Base-by-base conservation (phyloP, 2,797 vertebrate genomes). In the Bradypodion ventrale region DNA sequence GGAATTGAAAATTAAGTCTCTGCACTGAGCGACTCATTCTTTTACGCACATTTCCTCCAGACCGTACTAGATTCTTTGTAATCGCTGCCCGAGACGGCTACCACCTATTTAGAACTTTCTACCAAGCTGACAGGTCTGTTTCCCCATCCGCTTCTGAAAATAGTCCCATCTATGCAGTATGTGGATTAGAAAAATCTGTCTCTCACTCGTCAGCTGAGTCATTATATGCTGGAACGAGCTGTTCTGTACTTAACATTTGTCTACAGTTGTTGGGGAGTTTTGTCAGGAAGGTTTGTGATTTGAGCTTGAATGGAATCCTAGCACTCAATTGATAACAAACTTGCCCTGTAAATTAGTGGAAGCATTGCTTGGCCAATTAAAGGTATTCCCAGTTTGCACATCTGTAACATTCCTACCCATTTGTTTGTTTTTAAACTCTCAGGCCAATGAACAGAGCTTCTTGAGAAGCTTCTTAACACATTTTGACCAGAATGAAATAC, bases 91-190 rank as follows among this genome's bases (percentile, higher is more conserved):
- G 52, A 75, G 27, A 25, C 1, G 0, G 13, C 2, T 80, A 46
- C 13, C 35, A 46, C 13, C 35, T 66, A 42, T 75, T 40, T 59
- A 76, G 52, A 88, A 88, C 83, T 37, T 42, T 76, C 37, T n/a
- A 4, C 21, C 37, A 52, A 32, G 76, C 19, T 63, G n/a, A 46
- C 10, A 78, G n/a, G 46, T 15, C 59, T 21, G 13, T 25, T 80
- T 60, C 60, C 52, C 4, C 9, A 52, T 29, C 2, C 27, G 42
- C 75, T 35, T 37, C 1, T 2, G n/a, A 8, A 49, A 87, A 84
- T 46, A 62, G 49, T 23, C 0, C 0, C n/a, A 27, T 49, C 65
- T 56, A 44, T 65, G 3, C 7, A 19, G 40, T 66, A 42, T 80
- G 79, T 27, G 83, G 73, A 6, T 82, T 73, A 21, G 12, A 44